A percentile compares a stretch with the other conserved stretches of the same genome.
These are phyloP conservation scores for Steatornis caripensis DNA, from an alignment of 2,113 vertebrate genomes.

Conservation along the genomic window DNA sequence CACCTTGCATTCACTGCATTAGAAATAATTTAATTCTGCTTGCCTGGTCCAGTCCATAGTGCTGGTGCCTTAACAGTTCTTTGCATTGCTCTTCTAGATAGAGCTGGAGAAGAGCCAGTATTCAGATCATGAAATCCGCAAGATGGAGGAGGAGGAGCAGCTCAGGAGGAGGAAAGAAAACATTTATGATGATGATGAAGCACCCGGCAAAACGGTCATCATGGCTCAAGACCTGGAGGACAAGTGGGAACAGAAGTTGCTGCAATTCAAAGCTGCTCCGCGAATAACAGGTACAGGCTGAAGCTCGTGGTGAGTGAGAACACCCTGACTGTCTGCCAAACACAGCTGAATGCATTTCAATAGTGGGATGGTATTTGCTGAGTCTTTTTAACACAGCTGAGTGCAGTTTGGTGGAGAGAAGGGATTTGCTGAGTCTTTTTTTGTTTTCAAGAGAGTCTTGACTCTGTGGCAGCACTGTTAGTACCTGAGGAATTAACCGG, in stretches of 20 bases:
- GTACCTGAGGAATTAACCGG: not conserved
- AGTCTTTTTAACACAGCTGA: not conserved
- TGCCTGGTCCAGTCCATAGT: accelerated
- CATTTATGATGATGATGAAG: slow-evolving; percentile 73
- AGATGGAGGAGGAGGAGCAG: slow-evolving; percentile 78
- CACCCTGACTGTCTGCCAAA: not conserved
- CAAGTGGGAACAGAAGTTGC: slow-evolving; percentile 87
- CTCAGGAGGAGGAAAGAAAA: slow-evolving; percentile 76
- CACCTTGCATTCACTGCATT: accelerated
- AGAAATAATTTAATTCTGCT: not conserved
- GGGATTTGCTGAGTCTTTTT: not conserved
- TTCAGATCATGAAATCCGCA: slow-evolving; percentile 87
- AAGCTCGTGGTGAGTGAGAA: accelerated
- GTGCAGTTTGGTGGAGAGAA: not conserved
- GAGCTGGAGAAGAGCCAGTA: slow-evolving; percentile 87
- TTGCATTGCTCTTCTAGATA: slow-evolving; percentile 63
- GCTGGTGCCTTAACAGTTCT: not conserved
- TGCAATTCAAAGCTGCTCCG: slow-evolving; percentile 67
- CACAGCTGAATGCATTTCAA: not conserved
- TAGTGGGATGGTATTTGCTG: not conserved
- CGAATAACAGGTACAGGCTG: slow-evolving; percentile 77
- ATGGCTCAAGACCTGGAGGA: slow-evolving; percentile 89
- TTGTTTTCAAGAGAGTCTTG: not conserved
- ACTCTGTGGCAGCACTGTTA: not conserved
- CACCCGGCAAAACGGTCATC: slow-evolving; percentile 61